phyloP scores from a whole-genome alignment of 2,113 vertebrate genomes.

The Odocoileus hemionus region DNA sequence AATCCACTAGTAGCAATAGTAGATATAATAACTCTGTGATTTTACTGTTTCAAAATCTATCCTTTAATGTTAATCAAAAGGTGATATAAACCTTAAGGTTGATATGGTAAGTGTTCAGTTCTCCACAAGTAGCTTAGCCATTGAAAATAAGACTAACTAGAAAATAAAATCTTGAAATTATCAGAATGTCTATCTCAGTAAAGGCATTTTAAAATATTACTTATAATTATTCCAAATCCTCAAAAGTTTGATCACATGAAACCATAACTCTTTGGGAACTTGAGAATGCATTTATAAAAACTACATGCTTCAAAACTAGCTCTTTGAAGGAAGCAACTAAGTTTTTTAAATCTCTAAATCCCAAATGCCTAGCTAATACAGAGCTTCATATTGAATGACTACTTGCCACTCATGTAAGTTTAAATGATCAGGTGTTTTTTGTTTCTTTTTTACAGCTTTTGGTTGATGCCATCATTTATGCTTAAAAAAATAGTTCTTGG shows the following conservation, averaged over 20 bases:
- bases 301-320: neutral
- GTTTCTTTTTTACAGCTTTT: conserved; percentile 85
- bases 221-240: neutral
- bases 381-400: neutral
- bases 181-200: neutral
- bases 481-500: conserved; percentile 98
- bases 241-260: neutral
- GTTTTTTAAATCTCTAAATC: neutral
- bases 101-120: neutral
- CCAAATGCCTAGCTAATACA: neutral
- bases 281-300: neutral
- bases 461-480: conserved; percentile 98
- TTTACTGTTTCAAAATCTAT: neutral
- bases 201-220: conserved; percentile 6
- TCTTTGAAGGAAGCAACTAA: neutral
- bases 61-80: neutral
- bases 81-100: neutral
- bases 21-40: neutral
- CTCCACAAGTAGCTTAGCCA: neutral
- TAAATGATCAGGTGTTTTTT: conserved; percentile 45
- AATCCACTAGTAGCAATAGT: neutral
- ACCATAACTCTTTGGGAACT: neutral
- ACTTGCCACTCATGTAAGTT: neutral
- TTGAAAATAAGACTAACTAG: neutral
- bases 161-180: neutral